phyloP scores from a whole-genome alignment of 2,113 vertebrate species.

The Oryzias javanicus region DNA sequence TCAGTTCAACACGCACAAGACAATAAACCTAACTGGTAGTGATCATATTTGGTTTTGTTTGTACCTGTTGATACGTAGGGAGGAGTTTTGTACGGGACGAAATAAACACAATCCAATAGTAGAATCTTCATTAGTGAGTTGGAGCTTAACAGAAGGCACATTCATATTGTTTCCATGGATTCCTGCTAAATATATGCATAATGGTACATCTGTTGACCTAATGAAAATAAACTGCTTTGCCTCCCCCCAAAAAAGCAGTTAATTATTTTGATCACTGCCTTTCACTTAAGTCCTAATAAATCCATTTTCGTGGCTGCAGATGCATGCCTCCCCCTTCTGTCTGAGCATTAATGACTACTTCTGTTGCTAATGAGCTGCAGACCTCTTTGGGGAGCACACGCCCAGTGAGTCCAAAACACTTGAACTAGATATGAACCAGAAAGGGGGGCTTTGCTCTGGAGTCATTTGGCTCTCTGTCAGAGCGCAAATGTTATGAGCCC shows the following conservation, averaged over 20 bases:
- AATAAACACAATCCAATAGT: too few relatives aligned
- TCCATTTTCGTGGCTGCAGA: background rate
- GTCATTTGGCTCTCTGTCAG: conserved; percentile 20
- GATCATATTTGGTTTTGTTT: too few relatives aligned
- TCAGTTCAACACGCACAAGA: too few relatives aligned
- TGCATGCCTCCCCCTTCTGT: background rate
- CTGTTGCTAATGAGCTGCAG: background rate
- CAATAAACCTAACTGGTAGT: too few relatives aligned
- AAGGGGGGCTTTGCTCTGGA: conserved; percentile 7
- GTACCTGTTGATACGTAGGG: too few relatives aligned
- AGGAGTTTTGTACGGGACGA: too few relatives aligned
- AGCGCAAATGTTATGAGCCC: conserved; percentile 20
- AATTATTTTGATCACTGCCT: background rate
- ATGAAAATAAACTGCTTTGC: too few relatives aligned
- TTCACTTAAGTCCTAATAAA: background rate
- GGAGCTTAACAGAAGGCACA: too few relatives aligned
- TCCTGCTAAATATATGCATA: too few relatives aligned
- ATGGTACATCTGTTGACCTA: too few relatives aligned
- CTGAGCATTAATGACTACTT: background rate
- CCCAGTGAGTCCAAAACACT: conserved; percentile 5
- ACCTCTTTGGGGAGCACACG: conserved; percentile 1
- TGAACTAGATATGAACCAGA: conserved; percentile 18
- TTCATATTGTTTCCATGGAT: too few relatives aligned
- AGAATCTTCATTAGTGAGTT: too few relatives aligned
- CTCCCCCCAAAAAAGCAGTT: background rate